Conservation (phyloP, 2,888 invertebrate species). For the Perithous albicinctus region DNA sequence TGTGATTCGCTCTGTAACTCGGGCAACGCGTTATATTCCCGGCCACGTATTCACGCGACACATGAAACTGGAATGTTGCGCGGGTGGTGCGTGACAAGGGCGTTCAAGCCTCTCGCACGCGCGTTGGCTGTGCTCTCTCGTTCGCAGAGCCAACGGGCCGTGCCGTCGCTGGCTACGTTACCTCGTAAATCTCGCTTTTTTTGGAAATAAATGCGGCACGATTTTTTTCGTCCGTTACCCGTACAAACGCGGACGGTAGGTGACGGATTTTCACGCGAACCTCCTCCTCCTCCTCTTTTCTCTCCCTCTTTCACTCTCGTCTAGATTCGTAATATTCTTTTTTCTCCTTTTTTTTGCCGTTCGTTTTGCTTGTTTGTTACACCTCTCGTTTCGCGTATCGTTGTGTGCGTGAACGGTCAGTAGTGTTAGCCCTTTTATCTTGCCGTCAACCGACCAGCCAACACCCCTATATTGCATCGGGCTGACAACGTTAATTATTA, state of each 20-base stretch:
- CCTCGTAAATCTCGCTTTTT: conserved; percentile 62
- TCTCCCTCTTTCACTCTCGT: too few species aligned
- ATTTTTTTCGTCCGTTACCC: conserved; percentile 62
- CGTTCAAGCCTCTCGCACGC: conserved; percentile 51
- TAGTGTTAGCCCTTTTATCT: conserved; percentile 66
- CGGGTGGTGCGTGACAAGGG: conserved; percentile 42
- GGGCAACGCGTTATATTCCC: conserved; percentile 40
- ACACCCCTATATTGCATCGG: conserved; percentile 54
- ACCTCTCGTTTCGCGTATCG: conserved; percentile 52
- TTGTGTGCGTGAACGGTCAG: conserved; percentile 25
- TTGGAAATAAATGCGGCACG: conserved; percentile 67
- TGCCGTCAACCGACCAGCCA: conserved; percentile 60
- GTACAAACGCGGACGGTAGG: conserved; percentile 54
- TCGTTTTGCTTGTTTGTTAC: conserved; percentile 61
- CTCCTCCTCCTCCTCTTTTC: conserved; percentile 21
- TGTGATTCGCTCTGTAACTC: conserved; percentile 50
- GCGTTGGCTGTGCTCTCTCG: conserved; percentile 24
- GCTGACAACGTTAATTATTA: conserved; percentile 67
- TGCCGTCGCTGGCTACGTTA: conserved; percentile 48
- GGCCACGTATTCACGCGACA: conserved; percentile 30
- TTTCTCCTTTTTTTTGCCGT: conserved; percentile 31
- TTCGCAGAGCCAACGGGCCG: conserved; percentile 54
- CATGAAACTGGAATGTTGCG: conserved; percentile 38
- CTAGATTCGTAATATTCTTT: conserved; percentile 32
- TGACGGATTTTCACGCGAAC: conserved; percentile 63